These are phyloP conservation scores for Darwinula stevensoni DNA, from an alignment of 2,888 invertebrate genomes.

Conservation along the genomic window DNA sequence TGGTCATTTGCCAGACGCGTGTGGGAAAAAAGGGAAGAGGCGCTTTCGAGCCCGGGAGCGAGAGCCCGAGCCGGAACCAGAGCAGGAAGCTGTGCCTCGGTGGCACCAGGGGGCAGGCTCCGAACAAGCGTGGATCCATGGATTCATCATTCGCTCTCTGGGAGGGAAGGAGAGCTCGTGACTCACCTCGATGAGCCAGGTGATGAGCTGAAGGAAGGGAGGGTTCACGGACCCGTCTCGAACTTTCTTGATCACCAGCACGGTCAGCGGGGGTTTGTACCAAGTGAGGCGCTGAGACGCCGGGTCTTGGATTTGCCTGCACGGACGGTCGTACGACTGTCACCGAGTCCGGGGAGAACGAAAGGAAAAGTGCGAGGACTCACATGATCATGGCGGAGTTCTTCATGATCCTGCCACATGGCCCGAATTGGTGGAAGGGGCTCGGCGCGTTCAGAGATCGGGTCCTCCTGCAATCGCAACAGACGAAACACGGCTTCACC, in stretches of 20 bases:
- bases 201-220: slow-evolving; percentile 70
- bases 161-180: not conserved
- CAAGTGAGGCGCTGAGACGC: slow-evolving; percentile 84
- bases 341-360: not conserved
- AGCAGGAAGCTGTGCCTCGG: no score
- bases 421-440: slow-evolving; percentile 86
- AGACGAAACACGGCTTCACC: slow-evolving; percentile 5
- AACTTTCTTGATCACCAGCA: slow-evolving; percentile 85
- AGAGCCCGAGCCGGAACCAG: no score
- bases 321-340: slow-evolving; percentile 11
- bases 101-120: no score
- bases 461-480: slow-evolving; percentile 41
- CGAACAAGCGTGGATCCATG: no score
- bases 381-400: slow-evolving; percentile 87
- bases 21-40: no score
- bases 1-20: no score
- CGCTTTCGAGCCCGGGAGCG: no score
- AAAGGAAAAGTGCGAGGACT: no score
- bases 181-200: slow-evolving; percentile 69
- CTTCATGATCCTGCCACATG: slow-evolving; percentile 91
- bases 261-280: slow-evolving; percentile 89
- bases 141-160: no score
- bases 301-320: slow-evolving; percentile 86
- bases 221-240: slow-evolving; percentile 61
- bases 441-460: slow-evolving; percentile 84